Percentiles rank a stretch among this genome's conserved stretches.
Conservation (phyloP, 1,140 invertebrate genomes). For the Neodiprion virginianus region DNA sequence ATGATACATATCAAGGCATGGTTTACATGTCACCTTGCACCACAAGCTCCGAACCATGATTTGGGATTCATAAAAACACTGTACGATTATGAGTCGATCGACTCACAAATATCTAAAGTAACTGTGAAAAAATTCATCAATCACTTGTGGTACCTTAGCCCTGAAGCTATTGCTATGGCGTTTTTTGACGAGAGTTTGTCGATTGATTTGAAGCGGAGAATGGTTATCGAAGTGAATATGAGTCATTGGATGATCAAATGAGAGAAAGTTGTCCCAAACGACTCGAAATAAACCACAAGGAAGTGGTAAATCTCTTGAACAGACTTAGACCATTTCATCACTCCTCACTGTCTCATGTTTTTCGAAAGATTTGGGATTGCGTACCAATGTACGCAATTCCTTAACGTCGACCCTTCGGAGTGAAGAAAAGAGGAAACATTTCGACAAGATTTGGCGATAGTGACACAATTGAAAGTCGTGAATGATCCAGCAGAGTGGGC, state of each 20-base stretch:
- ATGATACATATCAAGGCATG: conserved; percentile 32
- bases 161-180: conserved; percentile 29
- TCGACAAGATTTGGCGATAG: conserved; percentile 14
- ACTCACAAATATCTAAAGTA: conserved; percentile 24
- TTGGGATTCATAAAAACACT: conserved; percentile 33
- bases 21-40: conserved; percentile 25
- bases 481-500: conserved; percentile 30
- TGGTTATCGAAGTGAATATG: conserved; percentile 26
- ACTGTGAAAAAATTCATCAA: conserved; percentile 27
- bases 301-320: conserved; percentile 8
- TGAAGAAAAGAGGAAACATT: conserved; percentile 22
- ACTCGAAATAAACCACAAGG: background rate
- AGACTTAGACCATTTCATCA: conserved; percentile 18
- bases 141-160: conserved; percentile 32
- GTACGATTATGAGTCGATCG: conserved; percentile 24
- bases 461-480: conserved; percentile 23
- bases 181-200: conserved; percentile 33
- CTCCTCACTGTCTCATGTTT: conserved; percentile 22
- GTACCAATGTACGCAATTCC: conserved; percentile 14
- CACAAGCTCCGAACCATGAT: conserved; percentile 34
- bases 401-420: conserved; percentile 18
- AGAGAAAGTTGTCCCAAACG: background rate
- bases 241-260: background rate
- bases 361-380: conserved; percentile 25
- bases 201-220: conserved; percentile 29